Evolutionary conservation across 2,888 invertebrate genomes (phyloP), one percentile per base, ranked within the genome.

Genomic region (Atherix ibis): DNA sequence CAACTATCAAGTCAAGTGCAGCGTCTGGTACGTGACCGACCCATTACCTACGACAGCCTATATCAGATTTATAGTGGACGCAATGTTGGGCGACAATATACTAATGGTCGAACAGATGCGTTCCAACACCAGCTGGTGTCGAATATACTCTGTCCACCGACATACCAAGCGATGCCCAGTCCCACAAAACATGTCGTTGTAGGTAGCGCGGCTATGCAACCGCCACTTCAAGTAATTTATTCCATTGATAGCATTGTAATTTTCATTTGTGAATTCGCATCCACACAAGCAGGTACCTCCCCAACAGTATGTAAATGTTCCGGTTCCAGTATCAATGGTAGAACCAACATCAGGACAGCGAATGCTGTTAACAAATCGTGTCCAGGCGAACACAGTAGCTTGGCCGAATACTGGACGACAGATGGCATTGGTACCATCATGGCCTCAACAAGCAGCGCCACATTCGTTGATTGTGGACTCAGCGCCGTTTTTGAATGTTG

Each of bases 71-170:
- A 84, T 62, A 75, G 76, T 6, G 68, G 71, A 42, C 67, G 70
- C 48, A 71, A 68, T 51, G 75, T 68, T 43, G 80, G 72, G 43
- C 68, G 75, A 39, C 85, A 73, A 61, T 81, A 80, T 45, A 57
- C 67, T 48, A 58, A 67, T 36, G 68, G 67, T 17, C 66, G 77
- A 43, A 77, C 81, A 0, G 87, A 85, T 56, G 79, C 83, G 29
- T 91, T 91, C 68, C 82, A 84, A 49, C 84, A 88, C 50, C 83
- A 89, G 59, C 71, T 92, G 58, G 88, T 91, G 24, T 88, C 89
- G n/a, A 89, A 91, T 31, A 84, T 92, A 50, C 68, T 92, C 35
- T 91, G 91, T 61, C 89, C 88, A 50, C 82, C 84, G 27, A 76
- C 80, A 14, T 85, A 91, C 53, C 89, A 88, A 67, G 76, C 79